Evolutionary conservation across 2,113 vertebrate genomes (phyloP).

Genomic region (Neodon shergylaensis): DNA sequence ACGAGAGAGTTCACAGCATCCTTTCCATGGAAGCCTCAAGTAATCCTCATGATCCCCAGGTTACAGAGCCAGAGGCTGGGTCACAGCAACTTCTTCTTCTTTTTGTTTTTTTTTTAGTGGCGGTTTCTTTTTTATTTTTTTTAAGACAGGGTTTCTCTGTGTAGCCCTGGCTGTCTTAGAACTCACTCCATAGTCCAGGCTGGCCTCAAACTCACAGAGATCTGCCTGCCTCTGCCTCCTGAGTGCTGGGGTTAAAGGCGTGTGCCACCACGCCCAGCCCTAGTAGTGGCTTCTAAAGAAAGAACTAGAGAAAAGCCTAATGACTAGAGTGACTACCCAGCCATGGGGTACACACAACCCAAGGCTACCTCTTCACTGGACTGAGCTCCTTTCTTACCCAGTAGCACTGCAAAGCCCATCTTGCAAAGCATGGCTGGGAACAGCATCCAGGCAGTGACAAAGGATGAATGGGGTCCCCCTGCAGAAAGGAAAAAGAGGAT

Average conservation of each 20-base stretch:
- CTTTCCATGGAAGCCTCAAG: background rate
- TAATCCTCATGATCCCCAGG: background rate
- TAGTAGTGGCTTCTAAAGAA: background rate
- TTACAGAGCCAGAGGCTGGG: background rate
- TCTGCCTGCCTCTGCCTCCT: background rate
- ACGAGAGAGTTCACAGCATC: background rate
- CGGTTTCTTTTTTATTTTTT: background rate
- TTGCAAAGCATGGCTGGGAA: slow-evolving; percentile 89
- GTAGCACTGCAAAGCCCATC: slow-evolving; percentile 91
- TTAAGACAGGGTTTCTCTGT: background rate
- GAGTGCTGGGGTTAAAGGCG: background rate
- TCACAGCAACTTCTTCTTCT: background rate
- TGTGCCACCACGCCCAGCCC: background rate
- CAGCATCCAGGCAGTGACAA: slow-evolving; percentile 92
- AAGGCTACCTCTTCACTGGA: no score
- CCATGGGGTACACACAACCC: background rate
- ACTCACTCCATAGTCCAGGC: background rate
- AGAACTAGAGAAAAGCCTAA: background rate
- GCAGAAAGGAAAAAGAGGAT: background rate
- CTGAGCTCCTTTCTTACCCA: slow-evolving; percentile 84
- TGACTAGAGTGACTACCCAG: background rate
- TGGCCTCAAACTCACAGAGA: background rate
- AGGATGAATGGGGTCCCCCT: slow-evolving; percentile 95
- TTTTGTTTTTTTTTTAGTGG: no score
- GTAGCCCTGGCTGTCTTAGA: background rate